A percentile compares a stretch with the other conserved stretches of the same genome.
phyloP scores from a whole-genome alignment of 30 jellyfish, hydroid and myxozoan species.

The Hydractinia symbiolongicarpus region DNA sequence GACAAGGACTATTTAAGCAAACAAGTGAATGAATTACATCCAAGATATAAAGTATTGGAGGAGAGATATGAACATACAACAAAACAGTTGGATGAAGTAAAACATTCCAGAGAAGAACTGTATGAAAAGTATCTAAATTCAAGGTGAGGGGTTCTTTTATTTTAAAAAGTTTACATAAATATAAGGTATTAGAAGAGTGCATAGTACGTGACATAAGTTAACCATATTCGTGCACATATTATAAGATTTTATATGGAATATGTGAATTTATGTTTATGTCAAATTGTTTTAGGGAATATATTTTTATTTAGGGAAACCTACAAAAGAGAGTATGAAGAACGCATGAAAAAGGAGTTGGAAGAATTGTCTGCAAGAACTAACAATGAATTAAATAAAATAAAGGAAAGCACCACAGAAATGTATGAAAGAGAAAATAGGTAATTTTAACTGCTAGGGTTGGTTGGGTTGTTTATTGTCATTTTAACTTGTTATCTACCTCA shows the following conservation, averaged over 20 bases:
- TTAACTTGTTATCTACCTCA: not conserved
- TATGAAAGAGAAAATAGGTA: constrained; percentile 85
- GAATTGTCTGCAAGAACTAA: constrained; percentile 48
- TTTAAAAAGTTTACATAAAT: not conserved
- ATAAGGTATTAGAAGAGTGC: no score
- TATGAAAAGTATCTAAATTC: constrained; percentile 68
- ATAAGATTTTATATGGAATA: no score
- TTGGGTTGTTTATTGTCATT: no score
- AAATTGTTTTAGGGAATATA: no score
- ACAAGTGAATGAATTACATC: constrained; percentile 57
- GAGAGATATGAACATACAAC: constrained; percentile 42
- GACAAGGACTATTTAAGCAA: constrained; percentile 58
- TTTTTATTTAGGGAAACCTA: constrained; percentile 54
- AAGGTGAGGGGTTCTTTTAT: constrained; percentile 39
- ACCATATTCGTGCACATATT: no score
- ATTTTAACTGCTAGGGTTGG: not conserved
- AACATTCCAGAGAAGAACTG: constrained; percentile 63
- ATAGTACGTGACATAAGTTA: no score
- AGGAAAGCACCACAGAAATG: constrained; percentile 47
- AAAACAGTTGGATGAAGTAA: constrained; percentile 52
- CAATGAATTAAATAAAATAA: constrained; percentile 54
- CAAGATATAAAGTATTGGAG: constrained; percentile 52
- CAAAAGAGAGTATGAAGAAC: constrained; percentile 60
- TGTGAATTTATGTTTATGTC: no score
- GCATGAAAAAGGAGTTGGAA: constrained; percentile 44